Percentiles rank a stretch among this genome's conserved stretches.
phyloP scores from a whole-genome alignment of 1,140 invertebrate species.

The Micrasema minimum region DNA sequence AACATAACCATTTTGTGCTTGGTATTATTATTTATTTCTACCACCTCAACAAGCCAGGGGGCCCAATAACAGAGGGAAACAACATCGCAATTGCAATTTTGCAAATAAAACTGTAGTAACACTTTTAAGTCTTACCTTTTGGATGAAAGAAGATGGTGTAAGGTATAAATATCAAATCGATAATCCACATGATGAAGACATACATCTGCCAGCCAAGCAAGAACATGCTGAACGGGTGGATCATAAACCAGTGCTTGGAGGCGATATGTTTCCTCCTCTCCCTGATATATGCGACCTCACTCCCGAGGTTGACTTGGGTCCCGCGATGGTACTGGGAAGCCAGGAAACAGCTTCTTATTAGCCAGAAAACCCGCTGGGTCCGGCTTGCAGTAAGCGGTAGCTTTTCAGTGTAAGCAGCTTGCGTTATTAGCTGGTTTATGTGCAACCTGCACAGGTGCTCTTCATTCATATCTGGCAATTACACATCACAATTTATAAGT shows the following conservation, averaged over 20 bases:
- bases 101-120: too few species aligned
- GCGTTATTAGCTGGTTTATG: conserved; percentile 3
- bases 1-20: too few species aligned
- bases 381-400: conserved; percentile 9
- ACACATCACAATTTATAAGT: too few species aligned
- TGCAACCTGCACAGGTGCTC: conserved; percentile 24
- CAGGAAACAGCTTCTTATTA: conserved; percentile 14
- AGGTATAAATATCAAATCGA: conserved; percentile 20
- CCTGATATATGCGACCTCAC: conserved; percentile 17
- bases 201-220: conserved; percentile 24
- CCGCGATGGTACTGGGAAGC: conserved; percentile 8
- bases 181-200: conserved; percentile 18
- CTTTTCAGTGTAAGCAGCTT: conserved; percentile 27
- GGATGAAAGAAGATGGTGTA: conserved; percentile 10
- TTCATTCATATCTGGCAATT: too few species aligned
- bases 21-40: too few species aligned
- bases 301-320: conserved; percentile 17
- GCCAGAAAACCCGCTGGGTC: neutral
- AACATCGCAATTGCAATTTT: too few species aligned
- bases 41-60: too few species aligned
- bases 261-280: conserved; percentile 21
- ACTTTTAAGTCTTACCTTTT: too few species aligned
- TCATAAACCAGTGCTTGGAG: conserved; percentile 37
- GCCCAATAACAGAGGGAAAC: too few species aligned
- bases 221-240: conserved; percentile 36